phyloP scores from a whole-genome alignment of 2,113 vertebrate genomes.

The Scolopax mira region DNA sequence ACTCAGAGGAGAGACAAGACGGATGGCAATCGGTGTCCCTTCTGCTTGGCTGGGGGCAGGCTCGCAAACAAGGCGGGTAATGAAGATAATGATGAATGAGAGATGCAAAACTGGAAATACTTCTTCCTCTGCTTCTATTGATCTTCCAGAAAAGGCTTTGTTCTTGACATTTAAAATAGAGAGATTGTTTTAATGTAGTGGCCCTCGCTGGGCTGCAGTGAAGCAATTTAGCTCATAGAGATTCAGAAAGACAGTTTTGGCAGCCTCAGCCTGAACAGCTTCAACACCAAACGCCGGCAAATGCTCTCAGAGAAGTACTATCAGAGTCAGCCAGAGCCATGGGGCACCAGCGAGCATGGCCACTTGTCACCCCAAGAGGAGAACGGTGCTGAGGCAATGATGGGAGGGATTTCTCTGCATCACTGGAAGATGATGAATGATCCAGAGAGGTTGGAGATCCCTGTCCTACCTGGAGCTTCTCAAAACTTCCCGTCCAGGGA shows the following conservation, averaged over 20 bases:
- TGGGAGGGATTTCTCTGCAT: background rate
- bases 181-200: constrained; percentile 4
- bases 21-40: background rate
- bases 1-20: background rate
- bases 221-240: background rate
- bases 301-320: background rate
- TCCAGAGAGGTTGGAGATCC: background rate
- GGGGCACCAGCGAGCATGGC: fast-evolving
- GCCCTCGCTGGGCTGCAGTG: background rate
- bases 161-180: constrained; percentile 43
- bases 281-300: background rate
- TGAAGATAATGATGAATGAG: constrained; percentile 62
- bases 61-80: background rate
- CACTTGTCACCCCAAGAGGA: fast-evolving
- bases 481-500: fast-evolving
- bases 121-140: constrained; percentile 24
- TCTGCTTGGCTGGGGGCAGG: background rate
- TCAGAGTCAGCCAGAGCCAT: background rate
- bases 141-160: constrained; percentile 50
- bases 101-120: constrained; percentile 44
- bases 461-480: background rate
- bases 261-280: background rate
- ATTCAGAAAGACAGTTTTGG: background rate
- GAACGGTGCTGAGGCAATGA: fast-evolving
- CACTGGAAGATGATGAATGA: background rate